Evolutionary conservation across 1,140 invertebrate species (phyloP), one percentile per base, ranked within the genome.

Genomic region (Monomorium pharaonis): DNA sequence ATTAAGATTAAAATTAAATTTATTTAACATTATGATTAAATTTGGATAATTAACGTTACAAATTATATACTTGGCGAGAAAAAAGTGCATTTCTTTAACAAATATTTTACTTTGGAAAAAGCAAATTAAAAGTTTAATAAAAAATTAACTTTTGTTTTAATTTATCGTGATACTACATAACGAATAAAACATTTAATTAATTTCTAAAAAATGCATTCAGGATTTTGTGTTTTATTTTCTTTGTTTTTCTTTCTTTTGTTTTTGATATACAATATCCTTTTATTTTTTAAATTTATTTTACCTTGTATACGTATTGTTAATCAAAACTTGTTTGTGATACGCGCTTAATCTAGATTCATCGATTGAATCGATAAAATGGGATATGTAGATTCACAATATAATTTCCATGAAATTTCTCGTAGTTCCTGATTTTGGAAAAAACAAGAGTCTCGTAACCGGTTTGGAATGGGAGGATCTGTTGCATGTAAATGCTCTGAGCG

Each of bases 401-500:
- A 63, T 78, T 49, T 21, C 21, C 5, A 9, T 0, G 7, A 16
- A 10, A 63, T 77, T n/a, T 60, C 30, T 12, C 90, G n/a, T 69
- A 96, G 95, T 94, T 10, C 95, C 95, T 14, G 90, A 96, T 72
- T 95, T 96, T 78, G 90, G 87, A 1, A 92, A 95, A 37, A 95
- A 96, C 72, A 91, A 90, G 21, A 93, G 95, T 10, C 84, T 96
- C 10, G 92, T 95, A 5, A 95, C 94, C 7, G 96, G 96, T 4
- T 90, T 96, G n/a, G 96, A 96, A 94, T 96, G 96, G 96, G 95
- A 96, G 86, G 96, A 97, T 92, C 95, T 96, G 0, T 88, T 96
- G 76, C 96, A 96, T 84, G 94, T 96, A 7, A 97, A 96, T 94
- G 90, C 96, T 30, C 86, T 97, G 49, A 95, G 96, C 87, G 93